Conservation (phyloP, 2,888 invertebrate species). For the Hypolimnas misippus region DNA sequence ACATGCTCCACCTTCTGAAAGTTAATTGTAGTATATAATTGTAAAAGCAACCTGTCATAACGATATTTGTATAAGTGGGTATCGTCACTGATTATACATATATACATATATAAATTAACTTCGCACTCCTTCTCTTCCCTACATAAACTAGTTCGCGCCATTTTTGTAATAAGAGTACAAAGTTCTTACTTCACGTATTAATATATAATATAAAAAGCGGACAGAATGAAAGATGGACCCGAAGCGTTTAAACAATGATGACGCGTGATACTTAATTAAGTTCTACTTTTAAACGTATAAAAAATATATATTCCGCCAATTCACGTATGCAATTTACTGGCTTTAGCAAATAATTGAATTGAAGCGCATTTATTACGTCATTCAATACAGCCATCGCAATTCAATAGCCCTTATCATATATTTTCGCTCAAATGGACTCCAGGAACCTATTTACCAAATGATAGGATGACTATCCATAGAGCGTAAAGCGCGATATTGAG, state of each 20-base stretch:
- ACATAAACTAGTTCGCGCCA: too few relatives aligned
- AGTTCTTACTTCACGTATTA: too few relatives aligned
- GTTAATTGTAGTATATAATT: too few relatives aligned
- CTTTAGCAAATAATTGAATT: slow-evolving; percentile 18
- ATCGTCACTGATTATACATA: too few relatives aligned
- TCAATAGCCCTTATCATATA: slow-evolving; percentile 34
- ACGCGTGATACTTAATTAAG: slow-evolving; percentile 2
- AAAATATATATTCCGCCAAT: background rate
- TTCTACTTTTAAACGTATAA: slow-evolving; percentile 1
- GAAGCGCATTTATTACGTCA: slow-evolving; percentile 30
- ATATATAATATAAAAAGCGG: background rate
- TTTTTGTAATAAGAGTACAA: too few relatives aligned
- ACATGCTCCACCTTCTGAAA: too few relatives aligned
- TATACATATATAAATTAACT: too few relatives aligned
- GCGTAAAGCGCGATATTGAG: background rate
- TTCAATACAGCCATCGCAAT: slow-evolving; percentile 30
- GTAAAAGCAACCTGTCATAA: too few relatives aligned
- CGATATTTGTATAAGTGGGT: too few relatives aligned
- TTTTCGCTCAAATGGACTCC: slow-evolving; percentile 34
- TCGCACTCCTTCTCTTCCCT: too few relatives aligned
- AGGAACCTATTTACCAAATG: slow-evolving; percentile 32
- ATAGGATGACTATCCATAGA: slow-evolving; percentile 9
- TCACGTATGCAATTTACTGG: slow-evolving; percentile 11
- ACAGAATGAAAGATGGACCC: background rate
- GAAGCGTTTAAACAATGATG: background rate